phyloP scores from a whole-genome alignment of 2,113 vertebrate species.

The Rhinolophus sinicus region DNA sequence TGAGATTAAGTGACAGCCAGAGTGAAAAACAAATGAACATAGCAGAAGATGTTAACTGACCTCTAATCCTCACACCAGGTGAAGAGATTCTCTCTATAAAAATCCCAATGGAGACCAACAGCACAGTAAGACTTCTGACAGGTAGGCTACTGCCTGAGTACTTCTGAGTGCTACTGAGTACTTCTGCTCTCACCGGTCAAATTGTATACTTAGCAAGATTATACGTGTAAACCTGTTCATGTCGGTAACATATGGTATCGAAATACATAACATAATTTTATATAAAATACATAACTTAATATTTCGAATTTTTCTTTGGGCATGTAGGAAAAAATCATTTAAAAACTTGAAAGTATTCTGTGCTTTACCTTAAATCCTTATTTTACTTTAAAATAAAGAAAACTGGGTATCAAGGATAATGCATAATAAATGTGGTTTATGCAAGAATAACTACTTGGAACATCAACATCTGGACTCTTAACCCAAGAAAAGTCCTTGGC shows the following conservation, averaged over 20 bases:
- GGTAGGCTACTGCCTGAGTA: not conserved
- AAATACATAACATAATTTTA: not conserved
- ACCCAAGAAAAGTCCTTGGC: not conserved
- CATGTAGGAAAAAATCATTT: not conserved
- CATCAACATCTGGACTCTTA: not conserved
- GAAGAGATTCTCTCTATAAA: not conserved
- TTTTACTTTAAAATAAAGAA: slow-evolving; percentile 11
- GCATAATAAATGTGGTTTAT: not conserved
- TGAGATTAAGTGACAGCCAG: not conserved
- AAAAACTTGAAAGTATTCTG: not conserved
- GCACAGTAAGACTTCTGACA: not conserved
- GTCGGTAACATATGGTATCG: not conserved
- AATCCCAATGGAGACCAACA: not conserved
- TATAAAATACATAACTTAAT: not conserved
- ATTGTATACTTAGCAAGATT: not conserved
- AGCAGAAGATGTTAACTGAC: not conserved
- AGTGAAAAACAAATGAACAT: not conserved
- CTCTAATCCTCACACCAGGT: not conserved
- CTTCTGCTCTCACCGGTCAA: not conserved
- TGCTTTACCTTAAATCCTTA: not conserved
- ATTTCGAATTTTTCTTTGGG: not conserved
- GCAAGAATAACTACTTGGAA: not conserved
- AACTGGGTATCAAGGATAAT: not conserved
- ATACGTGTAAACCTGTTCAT: not conserved
- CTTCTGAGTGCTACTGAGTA: not conserved